A percentile compares a stretch with the other conserved stretches of the same genome.
These are phyloP conservation scores for Ceramica pisi DNA, from an alignment of 2,888 invertebrate genomes.

Conservation along the genomic window DNA sequence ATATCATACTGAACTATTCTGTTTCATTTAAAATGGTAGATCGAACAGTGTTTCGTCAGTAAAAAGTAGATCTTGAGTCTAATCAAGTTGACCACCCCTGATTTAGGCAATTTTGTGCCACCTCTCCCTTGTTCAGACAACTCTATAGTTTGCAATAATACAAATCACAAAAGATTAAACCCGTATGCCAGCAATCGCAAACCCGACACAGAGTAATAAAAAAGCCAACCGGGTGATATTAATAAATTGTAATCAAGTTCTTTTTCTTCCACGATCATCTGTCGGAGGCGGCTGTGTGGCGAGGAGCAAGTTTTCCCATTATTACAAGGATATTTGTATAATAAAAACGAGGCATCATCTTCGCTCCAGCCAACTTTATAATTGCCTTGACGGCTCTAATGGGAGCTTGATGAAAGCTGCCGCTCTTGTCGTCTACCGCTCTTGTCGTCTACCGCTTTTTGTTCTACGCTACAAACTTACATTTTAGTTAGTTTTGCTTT, in stretches of 20 bases:
- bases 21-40: too few relatives aligned
- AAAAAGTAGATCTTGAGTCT: too few relatives aligned
- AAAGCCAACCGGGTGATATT: conserved; percentile 64
- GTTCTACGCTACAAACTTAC: conserved; percentile 82
- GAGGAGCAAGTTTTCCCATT: conserved; percentile 88
- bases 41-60: too few relatives aligned
- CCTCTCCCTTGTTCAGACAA: too few relatives aligned
- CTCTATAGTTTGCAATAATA: too few relatives aligned
- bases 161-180: conserved; percentile 8
- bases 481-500: conserved; percentile 80
- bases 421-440: conserved; percentile 77
- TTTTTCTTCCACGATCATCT: conserved; percentile 84
- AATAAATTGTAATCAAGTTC: conserved; percentile 76
- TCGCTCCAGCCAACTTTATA: conserved; percentile 85
- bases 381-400: conserved; percentile 89
- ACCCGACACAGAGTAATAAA: conserved; percentile 54
- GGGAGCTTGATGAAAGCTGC: conserved; percentile 89
- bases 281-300: conserved; percentile 76
- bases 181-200: conserved; percentile 11
- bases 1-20: too few relatives aligned
- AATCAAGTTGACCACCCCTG: too few relatives aligned
- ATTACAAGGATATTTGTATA: conserved; percentile 87
- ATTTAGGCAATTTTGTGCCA: too few relatives aligned
- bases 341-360: conserved; percentile 85
- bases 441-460: conserved; percentile 82